Base-by-base conservation (phyloP, 2,113 vertebrate genomes). In the Climacteris rufus region DNA sequence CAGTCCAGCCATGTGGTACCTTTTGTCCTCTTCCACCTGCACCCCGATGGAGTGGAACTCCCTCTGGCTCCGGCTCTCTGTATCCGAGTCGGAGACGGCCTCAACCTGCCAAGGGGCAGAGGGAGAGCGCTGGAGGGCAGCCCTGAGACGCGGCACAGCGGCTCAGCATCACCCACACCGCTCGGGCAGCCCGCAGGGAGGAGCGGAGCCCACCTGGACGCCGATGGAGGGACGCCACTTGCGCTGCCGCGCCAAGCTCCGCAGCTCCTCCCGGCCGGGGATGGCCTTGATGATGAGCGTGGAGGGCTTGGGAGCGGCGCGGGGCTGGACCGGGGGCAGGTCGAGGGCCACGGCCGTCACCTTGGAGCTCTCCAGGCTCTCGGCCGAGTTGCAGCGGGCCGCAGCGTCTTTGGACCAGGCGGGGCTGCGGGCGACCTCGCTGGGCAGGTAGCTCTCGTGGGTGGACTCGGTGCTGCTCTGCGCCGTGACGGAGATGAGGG, bases 401-500 rank as follows among this genome's bases (percentile, higher is more conserved):
- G 97, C 45, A 4, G 96, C 49, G 0, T 98, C 98, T 85, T 98
- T 99, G 96, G 98, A 96, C 92, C 98, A 98, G 37, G 98, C 97
- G 1, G 97, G 87, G 93, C 97, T 92, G 25, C 98, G 90, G 31
- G 97, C 20, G 83, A 97, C 98, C 98, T 99, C 97, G 63, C 98
- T 13, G 89, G 98, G 98, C 49, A 99, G 97, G 98, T 99, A 99
- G 89, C 98, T 98, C 74, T 99, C 99, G 23, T 99, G 99, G 92
- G 99, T 98, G 77, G 99, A 99, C 97, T 99, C 99, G 1, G 99
- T 99, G 98, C 99, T 99, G 98, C 99, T 99, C 98, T 99, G 99
- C 52, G 99, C 99, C 44, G 99, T 99, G 96, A 99, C 98, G 3
- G 99, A 99, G 94, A 99, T 99, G 83, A 99, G 98, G 94, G 99